Evolutionary conservation across 2,113 vertebrate species (phyloP), one percentile per base, ranked within the genome.

Genomic region (Ancistrus triradiatus): DNA sequence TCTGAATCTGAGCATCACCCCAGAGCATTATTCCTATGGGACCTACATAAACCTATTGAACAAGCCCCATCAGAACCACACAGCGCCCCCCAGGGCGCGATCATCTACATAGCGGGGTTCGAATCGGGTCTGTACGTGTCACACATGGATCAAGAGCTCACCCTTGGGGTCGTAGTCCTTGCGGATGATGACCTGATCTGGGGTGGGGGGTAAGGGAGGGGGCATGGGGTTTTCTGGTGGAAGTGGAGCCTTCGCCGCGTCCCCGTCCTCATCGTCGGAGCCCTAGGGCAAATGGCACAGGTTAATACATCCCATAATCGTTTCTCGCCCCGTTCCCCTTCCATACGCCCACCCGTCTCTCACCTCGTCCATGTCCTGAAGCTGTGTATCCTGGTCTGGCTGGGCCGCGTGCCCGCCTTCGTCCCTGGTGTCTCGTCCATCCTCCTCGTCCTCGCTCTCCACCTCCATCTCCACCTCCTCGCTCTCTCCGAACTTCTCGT

Each of bases 391-490:
- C 78, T 98, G 95, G 79, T 99, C 96, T 40, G 89, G 84, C 25
- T 95, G 96, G 15, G 89, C 76, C 4, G 90, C 78, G 0, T 91
- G 75, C n/a, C n/a, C n/a, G 44, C 92, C 90, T 3, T 88, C 86
- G 0, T 81, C 44, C 28, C 95, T 89, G 21, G 81, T 77, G 25
- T 90, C 87, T 5, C 94, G 85, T 27, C 90, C 91, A 28, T 91
- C 89, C 0, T 95, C 94, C 18, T 99, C 95, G 51, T 97, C 95
- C 47, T 98, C 96, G 24, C 95, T 98, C 66, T 99, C 96, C 1
- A 99, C 96, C 77, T 99, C 96, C 96, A 99, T 99, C 75, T 99
- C 96, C 0, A 99, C 96, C 65, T 99, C 96, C 73, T 99, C 95
- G 1, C 96, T 99, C 81, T 99, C 96, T 4, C 95, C 95, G 73